These are phyloP conservation scores for Oenanthe melanoleuca DNA, from an alignment of 2,113 vertebrate genomes.

Conservation along the genomic window DNA sequence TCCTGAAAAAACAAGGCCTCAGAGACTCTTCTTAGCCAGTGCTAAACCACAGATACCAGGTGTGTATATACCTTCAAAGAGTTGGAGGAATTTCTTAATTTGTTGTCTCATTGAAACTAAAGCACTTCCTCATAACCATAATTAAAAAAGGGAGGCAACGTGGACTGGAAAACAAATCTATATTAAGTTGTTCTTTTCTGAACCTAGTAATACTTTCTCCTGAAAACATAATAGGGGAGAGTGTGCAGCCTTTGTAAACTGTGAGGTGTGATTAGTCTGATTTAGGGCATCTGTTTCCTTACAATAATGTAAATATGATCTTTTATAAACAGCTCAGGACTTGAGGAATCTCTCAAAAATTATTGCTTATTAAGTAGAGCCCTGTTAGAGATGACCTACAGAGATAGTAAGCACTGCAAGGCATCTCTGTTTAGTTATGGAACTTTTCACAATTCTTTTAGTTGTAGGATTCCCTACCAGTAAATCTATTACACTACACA, in stretches of 20 bases:
- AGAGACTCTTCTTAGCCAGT: neutral
- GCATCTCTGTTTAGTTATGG: neutral
- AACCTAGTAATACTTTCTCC: constrained; percentile 23
- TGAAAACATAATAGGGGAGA: neutral
- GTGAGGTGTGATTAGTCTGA: neutral
- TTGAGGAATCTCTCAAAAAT: neutral
- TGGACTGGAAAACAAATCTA: constrained; percentile 14
- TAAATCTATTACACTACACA: neutral
- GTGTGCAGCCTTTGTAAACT: neutral
- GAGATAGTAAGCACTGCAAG: neutral
- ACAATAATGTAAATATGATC: neutral
- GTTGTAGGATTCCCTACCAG: neutral
- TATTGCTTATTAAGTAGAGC: neutral
- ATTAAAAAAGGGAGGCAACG: constrained; percentile 65
- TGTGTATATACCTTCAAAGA: constrained; percentile 40
- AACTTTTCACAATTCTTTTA: neutral
- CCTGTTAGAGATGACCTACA: neutral
- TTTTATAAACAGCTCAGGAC: neutral
- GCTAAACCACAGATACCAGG: constrained; percentile 48
- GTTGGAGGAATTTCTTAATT: constrained; percentile 47
- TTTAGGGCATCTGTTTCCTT: neutral
- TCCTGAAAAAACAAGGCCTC: neutral
- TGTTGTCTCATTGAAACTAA: constrained; percentile 48
- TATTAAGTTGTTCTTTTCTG: constrained; percentile 9
- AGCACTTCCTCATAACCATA: constrained; percentile 32